Conservation (phyloP, 2,888 invertebrate genomes). For the Cosmia pyralina region DNA sequence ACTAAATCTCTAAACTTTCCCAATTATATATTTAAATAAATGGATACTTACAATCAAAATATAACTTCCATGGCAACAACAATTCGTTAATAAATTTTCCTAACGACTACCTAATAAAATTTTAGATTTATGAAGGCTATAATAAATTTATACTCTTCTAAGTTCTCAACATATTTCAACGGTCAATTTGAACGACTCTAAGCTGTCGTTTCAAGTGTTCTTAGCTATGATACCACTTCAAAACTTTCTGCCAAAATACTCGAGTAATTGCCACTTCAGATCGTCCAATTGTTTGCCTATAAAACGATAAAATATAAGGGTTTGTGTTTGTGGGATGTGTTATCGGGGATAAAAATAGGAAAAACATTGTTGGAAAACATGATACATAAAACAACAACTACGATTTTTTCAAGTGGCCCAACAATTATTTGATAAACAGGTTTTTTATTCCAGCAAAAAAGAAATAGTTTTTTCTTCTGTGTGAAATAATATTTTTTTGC, state of each 20-base stretch:
- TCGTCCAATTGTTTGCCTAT: background rate
- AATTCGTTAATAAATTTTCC: background rate
- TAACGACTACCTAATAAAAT: background rate
- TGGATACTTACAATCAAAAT: background rate
- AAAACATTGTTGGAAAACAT: background rate
- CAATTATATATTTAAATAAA: background rate
- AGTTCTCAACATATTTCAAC: background rate
- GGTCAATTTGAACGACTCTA: background rate
- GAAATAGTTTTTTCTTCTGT: no score
- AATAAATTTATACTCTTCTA: background rate
- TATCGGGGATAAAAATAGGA: background rate
- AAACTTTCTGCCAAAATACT: background rate
- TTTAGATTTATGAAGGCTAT: constrained; percentile 3
- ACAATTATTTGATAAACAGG: background rate
- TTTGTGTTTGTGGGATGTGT: no score
- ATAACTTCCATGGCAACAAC: background rate
- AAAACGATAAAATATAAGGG: background rate
- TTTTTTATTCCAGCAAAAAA: background rate
- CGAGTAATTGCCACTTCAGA: constrained; percentile 11
- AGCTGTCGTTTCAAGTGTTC: background rate
- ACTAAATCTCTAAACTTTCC: no score
- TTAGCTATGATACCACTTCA: background rate
- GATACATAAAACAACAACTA: no score
- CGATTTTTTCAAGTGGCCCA: background rate
- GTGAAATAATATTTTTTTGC: no score